phyloP scores from a whole-genome alignment of 2,113 vertebrate species.

The Potamarius usumacintae region DNA sequence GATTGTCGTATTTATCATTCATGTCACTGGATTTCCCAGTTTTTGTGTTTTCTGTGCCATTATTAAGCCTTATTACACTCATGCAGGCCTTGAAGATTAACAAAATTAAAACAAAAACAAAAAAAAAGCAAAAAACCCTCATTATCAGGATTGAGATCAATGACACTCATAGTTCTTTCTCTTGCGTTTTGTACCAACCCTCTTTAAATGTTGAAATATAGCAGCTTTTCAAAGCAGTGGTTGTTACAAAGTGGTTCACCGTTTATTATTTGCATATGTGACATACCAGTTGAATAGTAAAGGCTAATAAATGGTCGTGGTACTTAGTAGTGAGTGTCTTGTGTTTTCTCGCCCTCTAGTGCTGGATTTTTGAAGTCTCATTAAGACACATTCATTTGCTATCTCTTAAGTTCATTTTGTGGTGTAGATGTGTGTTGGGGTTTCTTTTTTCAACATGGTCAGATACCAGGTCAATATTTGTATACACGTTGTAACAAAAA shows the following conservation, averaged over 20 bases:
- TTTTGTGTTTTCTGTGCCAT: not conserved
- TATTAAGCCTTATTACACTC: not conserved
- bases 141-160: not conserved
- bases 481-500: not conserved
- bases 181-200: not conserved
- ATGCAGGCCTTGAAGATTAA: not conserved
- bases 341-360: slow-evolving; percentile 57
- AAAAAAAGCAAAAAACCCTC: not conserved
- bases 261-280: no score
- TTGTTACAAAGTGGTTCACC: not conserved
- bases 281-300: not conserved
- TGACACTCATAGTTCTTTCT: not conserved
- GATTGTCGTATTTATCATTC: not conserved
- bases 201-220: not conserved
- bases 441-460: not conserved
- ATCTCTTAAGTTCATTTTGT: not conserved
- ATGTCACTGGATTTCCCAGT: no score
- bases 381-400: not conserved
- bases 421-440: not conserved
- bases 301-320: not conserved
- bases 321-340: not conserved
- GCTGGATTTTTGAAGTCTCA: slow-evolving; percentile 28
- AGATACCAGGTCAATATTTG: not conserved
- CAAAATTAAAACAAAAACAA: not conserved
- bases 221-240: not conserved